Base-by-base conservation (phyloP, 2,888 invertebrate species). In the Dryococelus australis region DNA sequence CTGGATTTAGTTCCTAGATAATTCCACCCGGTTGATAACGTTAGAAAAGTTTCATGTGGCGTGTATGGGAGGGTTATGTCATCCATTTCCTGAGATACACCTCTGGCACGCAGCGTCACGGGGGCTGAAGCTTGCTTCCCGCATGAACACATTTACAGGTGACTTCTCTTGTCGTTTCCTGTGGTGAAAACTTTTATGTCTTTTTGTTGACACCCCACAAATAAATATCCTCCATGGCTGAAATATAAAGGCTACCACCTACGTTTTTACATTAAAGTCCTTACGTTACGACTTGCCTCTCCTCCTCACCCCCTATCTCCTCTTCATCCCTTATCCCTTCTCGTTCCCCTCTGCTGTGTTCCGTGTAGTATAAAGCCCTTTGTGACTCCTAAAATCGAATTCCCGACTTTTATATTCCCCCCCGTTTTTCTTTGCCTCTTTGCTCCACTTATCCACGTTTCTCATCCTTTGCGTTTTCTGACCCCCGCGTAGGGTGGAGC, bases 361-460 rank as follows among this genome's bases (percentile, higher is more conserved):
- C 65, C 24, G 65, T 65, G 65, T 65, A 83, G 35, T 83, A 83
- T 83, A 83, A 83, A 83, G 83, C 83, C 83, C 83, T 83, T 83
- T 83, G 83, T 83, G 83, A 83, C 83, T 83, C 43, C 83, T 83
- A 83, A 83, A 83, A 83, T 83, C 83, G 83, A 83, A 83, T 83
- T 83, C 43, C 65, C 27, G 83, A 83, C 83, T 83, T 83, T 83
- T 83, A 83, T 83, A 83, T 83, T 83, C 35, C 20, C 35, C 43
- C 35, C 43, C 83, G 35, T 43, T 83, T 83, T 83, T 83, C 43
- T 83, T 83, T 83, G 28, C 43, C 43, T 43, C 28, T 43, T 43
- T 43, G 28, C 83, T 83, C 83, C 83, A 35, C 43, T 24, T 83
- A 83, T 43, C 24, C 35, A 83, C 83, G 83, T 83, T 43, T 43